Percentiles rank a stretch among this genome's conserved stretches.
Evolutionary conservation across 2,797 vertebrate genomes (phyloP).

Genomic region (Hozukius guyotensis): DNA sequence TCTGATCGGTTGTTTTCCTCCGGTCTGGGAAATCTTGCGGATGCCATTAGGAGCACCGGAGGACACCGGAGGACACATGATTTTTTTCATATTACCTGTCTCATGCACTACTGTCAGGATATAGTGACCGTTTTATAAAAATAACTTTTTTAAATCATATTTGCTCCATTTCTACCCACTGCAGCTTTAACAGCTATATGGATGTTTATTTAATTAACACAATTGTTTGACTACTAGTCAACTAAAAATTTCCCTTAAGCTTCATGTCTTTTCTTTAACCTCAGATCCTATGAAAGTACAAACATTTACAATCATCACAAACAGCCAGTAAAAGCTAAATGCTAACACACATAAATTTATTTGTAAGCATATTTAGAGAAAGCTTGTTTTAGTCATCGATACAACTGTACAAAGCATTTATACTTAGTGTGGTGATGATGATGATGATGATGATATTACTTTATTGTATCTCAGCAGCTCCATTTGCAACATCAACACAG

Average conservation of each 20-base stretch:
- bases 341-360: not conserved
- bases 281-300: not conserved
- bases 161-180: no score
- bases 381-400: not conserved
- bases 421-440: not conserved
- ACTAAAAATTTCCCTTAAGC: not conserved
- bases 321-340: not conserved
- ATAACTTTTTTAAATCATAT: no score
- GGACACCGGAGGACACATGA: no score
- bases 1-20: no score
- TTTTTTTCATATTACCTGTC: no score
- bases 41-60: rapidly evolving
- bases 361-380: not conserved
- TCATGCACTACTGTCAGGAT: no score
- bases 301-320: not conserved
- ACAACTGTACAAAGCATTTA: not conserved
- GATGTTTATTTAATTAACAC: not conserved
- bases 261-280: not conserved
- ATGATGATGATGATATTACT: no score
- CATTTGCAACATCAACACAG: no score
- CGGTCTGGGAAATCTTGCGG: no score
- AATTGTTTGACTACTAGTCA: not conserved
- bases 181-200: not conserved
- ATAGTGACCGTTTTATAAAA: no score
- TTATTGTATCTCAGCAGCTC: no score